phyloP scores from a whole-genome alignment of 2,113 vertebrate genomes.

The Haplotaxodon microlepis region DNA sequence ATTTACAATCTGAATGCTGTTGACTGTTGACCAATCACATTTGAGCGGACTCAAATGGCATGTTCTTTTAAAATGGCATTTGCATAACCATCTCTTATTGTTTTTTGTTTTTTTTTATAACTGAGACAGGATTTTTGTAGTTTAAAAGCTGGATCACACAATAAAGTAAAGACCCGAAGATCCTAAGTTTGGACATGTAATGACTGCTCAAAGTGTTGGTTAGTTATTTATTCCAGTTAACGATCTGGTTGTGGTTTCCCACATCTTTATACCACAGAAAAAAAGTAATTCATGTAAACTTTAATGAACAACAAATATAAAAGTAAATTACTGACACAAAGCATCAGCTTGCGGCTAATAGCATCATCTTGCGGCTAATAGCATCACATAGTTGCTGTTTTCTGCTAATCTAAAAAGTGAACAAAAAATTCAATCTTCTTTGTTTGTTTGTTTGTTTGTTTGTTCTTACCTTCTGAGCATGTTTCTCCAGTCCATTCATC shows the following conservation, averaged over 20 bases:
- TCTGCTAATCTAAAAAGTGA: not conserved
- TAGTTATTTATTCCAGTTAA: not conserved
- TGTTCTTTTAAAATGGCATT: not conserved
- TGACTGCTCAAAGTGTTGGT: not conserved
- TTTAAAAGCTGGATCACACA: not conserved
- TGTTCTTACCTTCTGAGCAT: slow-evolving; percentile 3
- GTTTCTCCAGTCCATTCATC: slow-evolving; percentile 30
- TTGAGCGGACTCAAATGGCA: not conserved
- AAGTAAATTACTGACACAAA: not conserved
- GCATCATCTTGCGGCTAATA: not conserved
- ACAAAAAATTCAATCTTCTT: not conserved
- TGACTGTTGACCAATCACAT: not conserved
- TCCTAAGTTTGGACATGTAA: not conserved
- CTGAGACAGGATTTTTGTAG: not conserved
- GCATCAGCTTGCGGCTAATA: not conserved
- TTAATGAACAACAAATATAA: not conserved
- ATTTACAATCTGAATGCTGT: not conserved
- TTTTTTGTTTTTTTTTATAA: not conserved
- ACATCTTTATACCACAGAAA: not conserved
- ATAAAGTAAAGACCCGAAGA: not conserved
- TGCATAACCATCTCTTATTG: not conserved
- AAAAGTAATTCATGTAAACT: not conserved
- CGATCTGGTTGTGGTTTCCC: not conserved
- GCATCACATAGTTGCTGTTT: not conserved
- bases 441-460: not conserved